A percentile compares a stretch with the other conserved stretches of the same genome.
phyloP scores from a whole-genome alignment of 2,888 invertebrate species.

The Drosophila pseudotalamancana region DNA sequence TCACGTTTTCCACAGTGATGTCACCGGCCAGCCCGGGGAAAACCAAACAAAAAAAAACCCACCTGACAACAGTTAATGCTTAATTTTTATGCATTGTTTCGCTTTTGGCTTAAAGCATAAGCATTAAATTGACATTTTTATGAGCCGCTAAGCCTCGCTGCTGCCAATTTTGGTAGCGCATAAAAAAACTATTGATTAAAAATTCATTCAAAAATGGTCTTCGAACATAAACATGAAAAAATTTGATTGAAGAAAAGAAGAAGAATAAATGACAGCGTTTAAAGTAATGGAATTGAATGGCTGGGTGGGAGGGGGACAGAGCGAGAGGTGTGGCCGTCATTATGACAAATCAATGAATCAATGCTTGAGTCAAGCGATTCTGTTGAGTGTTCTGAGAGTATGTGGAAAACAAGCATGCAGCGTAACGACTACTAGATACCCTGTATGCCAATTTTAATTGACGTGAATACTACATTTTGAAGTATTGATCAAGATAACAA shows the following conservation, averaged over 20 bases:
- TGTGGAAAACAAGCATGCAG: background rate
- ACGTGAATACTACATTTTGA: too few species aligned
- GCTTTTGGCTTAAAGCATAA: background rate
- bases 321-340: background rate
- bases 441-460: background rate
- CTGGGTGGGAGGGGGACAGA: background rate
- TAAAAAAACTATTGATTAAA: constrained; percentile 29
- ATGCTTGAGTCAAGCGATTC: constrained; percentile 2
- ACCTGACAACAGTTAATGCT: constrained; percentile 8
- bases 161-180: constrained; percentile 62
- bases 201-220: constrained; percentile 59
- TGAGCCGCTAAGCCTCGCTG: constrained; percentile 46
- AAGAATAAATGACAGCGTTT: constrained; percentile 17
- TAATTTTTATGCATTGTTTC: constrained; percentile 8
- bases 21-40: constrained; percentile 9
- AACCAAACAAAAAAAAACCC: too few species aligned
- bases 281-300: background rate
- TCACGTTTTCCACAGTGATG: constrained; percentile 49
- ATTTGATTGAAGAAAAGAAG: constrained; percentile 24
- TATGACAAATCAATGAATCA: constrained; percentile 22
- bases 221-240: constrained; percentile 52
- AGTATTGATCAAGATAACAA: too few species aligned
- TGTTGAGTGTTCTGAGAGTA: constrained; percentile 24
- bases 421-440: background rate
- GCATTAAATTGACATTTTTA: constrained; percentile 32